Evolutionary conservation across 2,888 invertebrate species (phyloP), one percentile per base, ranked within the genome.

Genomic region (Branchellion lobata): DNA sequence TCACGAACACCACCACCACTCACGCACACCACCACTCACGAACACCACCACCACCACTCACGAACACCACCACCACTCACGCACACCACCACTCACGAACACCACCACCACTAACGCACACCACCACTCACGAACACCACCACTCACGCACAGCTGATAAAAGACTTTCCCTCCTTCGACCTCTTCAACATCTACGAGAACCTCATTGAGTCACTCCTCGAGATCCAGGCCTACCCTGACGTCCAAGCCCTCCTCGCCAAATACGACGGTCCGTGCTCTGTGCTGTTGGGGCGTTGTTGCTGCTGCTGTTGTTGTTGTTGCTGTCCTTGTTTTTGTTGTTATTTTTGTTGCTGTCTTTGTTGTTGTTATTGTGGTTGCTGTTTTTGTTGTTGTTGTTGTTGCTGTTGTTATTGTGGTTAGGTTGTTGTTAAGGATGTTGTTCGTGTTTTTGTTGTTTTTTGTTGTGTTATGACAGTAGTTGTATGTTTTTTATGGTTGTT

Each of bases 161-260:
- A 97, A 89, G 97, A 97, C 89, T 96, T 95, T 84, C 95, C 96
- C 11, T 93, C 95, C 85, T 93, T 96, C 91, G 94, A 93, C 87
- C 93, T 95, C 82, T 90, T 96, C 82, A 93, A 94, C 86, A 93
- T 96, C 83, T 95, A 95, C 86, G 98, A 98, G 90, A 97, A 97
- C 89, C 90, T 98, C 83, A 94, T 98, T 84, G 98, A 98, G 90
- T 93, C 93, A 78, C 89, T 97, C 83, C 89, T 98, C 80, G 97
- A 97, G 89, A 93, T 95, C 91, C 95, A 96, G 88, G 94, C 95
- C 0, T 98, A 96, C 87, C 94, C 95, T 1, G 98, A 98, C 89
- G 97, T 95, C 69, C 95, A 95, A 88, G 94, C 94, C 53, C 93
- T 95, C 27, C 88, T 95, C 82, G 93, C 94, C 29, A 94, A 94